phyloP scores from a whole-genome alignment of 2,888 invertebrate genomes.

The Zaprionus bogoriensis region DNA sequence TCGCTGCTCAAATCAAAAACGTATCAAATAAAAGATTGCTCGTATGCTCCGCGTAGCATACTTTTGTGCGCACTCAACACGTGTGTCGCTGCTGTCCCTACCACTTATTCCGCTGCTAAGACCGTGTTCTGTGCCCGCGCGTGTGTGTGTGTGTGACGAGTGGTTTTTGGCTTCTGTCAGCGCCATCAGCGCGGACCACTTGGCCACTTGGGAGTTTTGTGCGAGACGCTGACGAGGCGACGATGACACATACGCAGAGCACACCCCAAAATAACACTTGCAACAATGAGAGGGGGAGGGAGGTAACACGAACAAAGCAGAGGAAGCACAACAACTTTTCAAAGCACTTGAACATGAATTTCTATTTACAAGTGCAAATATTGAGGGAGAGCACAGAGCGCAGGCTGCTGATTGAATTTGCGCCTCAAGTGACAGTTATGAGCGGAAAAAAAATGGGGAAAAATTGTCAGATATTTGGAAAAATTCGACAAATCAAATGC shows the following conservation, averaged over 20 bases:
- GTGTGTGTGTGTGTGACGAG: constrained; percentile 30
- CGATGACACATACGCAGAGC: constrained; percentile 37
- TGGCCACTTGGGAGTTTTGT: constrained; percentile 49
- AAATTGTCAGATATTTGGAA: not conserved
- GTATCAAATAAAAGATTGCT: constrained; percentile 72
- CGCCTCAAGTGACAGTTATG: constrained; percentile 1
- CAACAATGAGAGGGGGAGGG: not conserved
- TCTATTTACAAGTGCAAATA: constrained; percentile 24
- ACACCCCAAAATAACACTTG: constrained; percentile 9
- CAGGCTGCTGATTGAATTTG: not conserved
- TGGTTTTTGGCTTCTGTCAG: no score
- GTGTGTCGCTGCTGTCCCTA: constrained; percentile 23
- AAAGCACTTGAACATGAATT: constrained; percentile 28
- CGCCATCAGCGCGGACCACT: no score
- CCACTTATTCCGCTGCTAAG: not conserved
- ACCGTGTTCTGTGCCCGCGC: not conserved
- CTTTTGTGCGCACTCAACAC: constrained; percentile 65
- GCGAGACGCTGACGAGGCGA: constrained; percentile 22
- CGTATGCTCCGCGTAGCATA: constrained; percentile 44
- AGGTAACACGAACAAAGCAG: not conserved
- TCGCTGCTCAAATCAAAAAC: constrained; percentile 68
- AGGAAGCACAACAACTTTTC: constrained; percentile 9
- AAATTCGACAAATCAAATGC: not conserved
- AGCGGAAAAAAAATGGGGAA: not conserved
- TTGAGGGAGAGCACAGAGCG: not conserved